phyloP scores from a whole-genome alignment of 2,888 invertebrate genomes.

The Zaprionus lineosus region DNA sequence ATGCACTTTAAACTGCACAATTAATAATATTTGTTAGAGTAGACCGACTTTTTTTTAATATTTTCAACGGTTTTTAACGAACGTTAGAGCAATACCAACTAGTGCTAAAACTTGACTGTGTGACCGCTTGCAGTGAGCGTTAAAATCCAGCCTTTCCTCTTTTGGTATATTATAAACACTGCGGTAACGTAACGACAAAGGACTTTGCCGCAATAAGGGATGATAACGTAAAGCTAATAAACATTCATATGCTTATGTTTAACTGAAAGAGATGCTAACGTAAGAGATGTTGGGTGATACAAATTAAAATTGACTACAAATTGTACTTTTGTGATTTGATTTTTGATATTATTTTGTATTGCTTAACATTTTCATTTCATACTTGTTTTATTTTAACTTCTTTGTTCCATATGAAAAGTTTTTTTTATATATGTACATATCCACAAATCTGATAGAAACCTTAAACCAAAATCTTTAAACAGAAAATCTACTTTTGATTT shows the following conservation, averaged over 20 bases:
- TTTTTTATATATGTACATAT: too few relatives aligned
- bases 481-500: slow-evolving; percentile 39
- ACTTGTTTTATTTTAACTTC: too few relatives aligned
- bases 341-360: too few relatives aligned
- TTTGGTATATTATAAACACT: slow-evolving; percentile 18
- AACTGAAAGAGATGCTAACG: too few relatives aligned
- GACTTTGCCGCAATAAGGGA: background rate
- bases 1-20: slow-evolving; percentile 49
- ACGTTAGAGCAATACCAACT: slow-evolving; percentile 67
- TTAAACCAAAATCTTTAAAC: slow-evolving; percentile 6
- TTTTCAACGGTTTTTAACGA: slow-evolving; percentile 67
- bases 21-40: slow-evolving; percentile 38
- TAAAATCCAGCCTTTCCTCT: slow-evolving; percentile 2
- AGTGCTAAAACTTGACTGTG: slow-evolving; percentile 49
- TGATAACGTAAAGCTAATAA: background rate
- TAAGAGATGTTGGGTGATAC: too few relatives aligned
- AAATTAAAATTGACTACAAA: too few relatives aligned
- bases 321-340: too few relatives aligned
- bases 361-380: too few relatives aligned
- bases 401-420: too few relatives aligned
- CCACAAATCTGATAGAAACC: too few relatives aligned
- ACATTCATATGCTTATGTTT: too few relatives aligned
- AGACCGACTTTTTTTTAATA: slow-evolving; percentile 51
- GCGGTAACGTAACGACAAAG: background rate
- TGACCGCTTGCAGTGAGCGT: slow-evolving; percentile 20